Percentiles rank a stretch among this genome's conserved stretches.
Conservation (phyloP, 1,140 invertebrate genomes). For the Nixonia krombeini region DNA sequence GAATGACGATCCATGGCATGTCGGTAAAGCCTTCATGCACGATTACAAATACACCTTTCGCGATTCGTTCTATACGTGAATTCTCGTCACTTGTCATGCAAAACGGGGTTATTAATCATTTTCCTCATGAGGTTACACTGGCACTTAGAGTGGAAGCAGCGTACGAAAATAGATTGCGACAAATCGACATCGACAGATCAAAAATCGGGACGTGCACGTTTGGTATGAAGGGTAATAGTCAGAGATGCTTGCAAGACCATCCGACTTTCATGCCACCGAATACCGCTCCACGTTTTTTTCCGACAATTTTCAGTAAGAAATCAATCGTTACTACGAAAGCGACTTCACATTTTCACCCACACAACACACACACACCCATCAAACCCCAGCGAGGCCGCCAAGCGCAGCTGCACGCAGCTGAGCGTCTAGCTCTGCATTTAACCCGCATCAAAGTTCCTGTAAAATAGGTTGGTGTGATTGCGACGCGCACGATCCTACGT, state of each 20-base stretch:
- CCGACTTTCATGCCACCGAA: no score
- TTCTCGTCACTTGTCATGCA: constrained; percentile 6
- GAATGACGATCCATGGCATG: constrained; percentile 36
- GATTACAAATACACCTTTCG: background rate
- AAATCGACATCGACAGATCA: constrained; percentile 8
- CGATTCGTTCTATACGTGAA: background rate
- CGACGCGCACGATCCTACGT: no score
- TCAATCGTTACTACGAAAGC: background rate
- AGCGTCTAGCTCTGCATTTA: background rate
- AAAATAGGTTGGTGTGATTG: background rate
- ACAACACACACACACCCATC: background rate
- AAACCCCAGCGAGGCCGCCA: background rate
- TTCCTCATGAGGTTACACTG: constrained; percentile 30
- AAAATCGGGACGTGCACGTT: background rate
- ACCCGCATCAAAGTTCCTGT: background rate
- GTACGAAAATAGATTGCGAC: constrained; percentile 50
- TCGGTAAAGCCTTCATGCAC: background rate
- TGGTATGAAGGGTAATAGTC: background rate
- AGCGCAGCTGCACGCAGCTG: background rate
- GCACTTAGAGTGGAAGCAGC: constrained; percentile 17
- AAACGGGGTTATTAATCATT: constrained; percentile 26
- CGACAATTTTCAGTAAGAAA: background rate
- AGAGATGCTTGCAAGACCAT: no score
- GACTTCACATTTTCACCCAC: no score
- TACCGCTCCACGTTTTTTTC: no score